These are phyloP conservation scores for Notospermus geniculatus DNA, from an alignment of 1,140 invertebrate genomes.

Conservation along the genomic window DNA sequence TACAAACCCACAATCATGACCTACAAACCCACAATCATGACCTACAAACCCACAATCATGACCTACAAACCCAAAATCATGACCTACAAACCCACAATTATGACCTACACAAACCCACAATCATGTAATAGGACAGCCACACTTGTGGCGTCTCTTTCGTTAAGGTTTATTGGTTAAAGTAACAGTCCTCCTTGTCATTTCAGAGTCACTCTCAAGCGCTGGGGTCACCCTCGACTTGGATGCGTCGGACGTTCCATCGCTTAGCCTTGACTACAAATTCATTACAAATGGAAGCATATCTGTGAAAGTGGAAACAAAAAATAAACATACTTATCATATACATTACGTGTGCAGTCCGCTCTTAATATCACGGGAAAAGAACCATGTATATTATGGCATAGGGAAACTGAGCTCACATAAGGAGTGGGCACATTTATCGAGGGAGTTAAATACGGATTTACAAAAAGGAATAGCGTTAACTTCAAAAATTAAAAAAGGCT, in stretches of 20 bases:
- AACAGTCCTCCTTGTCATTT: no score
- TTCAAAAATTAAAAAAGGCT: conserved; percentile 34
- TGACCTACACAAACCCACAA: no score
- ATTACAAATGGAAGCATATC: conserved; percentile 78
- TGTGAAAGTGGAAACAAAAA: conserved; percentile 72
- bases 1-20: no score
- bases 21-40: no score
- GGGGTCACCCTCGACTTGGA: conserved; percentile 1
- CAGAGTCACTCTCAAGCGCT: neutral
- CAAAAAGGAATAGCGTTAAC: conserved; percentile 75
- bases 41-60: no score
- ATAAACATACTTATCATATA: conserved; percentile 69
- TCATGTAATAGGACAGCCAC: no score
- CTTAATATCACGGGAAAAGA: conserved; percentile 70
- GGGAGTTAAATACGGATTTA: conserved; percentile 87
- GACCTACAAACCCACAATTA: no score
- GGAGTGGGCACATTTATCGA: conserved; percentile 77
- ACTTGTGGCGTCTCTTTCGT: no score
- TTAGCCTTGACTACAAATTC: conserved; percentile 65
- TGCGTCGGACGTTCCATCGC: neutral
- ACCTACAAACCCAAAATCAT: no score
- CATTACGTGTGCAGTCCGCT: conserved; percentile 78
- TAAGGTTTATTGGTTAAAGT: no score
- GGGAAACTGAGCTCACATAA: conserved; percentile 61
- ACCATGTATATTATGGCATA: conserved; percentile 84